phyloP scores from a whole-genome alignment of 2,113 vertebrate genomes.

The Rhipidura dahli region DNA sequence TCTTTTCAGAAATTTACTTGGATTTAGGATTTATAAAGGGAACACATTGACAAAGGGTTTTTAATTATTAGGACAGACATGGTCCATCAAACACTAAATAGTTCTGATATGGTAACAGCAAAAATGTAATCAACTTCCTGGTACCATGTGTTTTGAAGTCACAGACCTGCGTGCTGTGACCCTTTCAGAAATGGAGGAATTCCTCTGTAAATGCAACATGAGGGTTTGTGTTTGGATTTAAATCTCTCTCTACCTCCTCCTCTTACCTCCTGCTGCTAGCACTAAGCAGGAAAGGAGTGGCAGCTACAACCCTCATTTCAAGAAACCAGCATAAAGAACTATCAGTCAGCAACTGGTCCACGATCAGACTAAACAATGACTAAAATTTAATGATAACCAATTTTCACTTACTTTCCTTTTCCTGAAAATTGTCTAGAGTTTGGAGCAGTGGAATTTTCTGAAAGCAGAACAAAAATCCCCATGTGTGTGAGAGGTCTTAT shows the following conservation, averaged over 20 bases:
- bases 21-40: background rate
- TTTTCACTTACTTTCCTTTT: background rate
- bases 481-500: background rate
- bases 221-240: background rate
- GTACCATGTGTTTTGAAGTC: background rate
- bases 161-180: background rate
- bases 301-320: background rate
- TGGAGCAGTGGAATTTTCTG: background rate
- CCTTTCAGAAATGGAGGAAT: background rate
- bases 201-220: background rate
- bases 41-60: background rate
- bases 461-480: background rate
- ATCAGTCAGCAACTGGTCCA: background rate
- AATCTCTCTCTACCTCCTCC: background rate
- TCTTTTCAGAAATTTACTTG: background rate
- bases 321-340: background rate
- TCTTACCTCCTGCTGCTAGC: background rate
- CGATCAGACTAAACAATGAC: background rate
- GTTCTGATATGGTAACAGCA: background rate
- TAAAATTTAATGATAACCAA: background rate
- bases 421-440: background rate
- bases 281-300: background rate
- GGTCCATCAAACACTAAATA: background rate
- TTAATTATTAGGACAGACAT: background rate
- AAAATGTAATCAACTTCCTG: background rate